Percentiles rank a stretch among this genome's conserved stretches.
Evolutionary conservation across 2,797 vertebrate genomes (phyloP).

Genomic region (Acanthiza pusilla): DNA sequence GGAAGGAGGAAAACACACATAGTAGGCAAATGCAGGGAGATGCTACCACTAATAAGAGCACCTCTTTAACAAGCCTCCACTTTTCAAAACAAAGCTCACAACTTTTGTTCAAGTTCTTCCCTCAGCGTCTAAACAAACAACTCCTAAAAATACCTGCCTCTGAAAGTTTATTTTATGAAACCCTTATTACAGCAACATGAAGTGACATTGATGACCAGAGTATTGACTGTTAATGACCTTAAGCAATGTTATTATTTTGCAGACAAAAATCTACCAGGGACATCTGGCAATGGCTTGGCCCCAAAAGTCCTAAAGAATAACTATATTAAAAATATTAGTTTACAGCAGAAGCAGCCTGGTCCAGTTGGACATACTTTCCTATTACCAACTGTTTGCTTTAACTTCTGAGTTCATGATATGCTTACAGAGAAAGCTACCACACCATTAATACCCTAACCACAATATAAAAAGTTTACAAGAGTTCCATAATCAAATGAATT

Average conservation of each 20-base stretch:
- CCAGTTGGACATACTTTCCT: not conserved
- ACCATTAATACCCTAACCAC: not conserved
- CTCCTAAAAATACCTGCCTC: not conserved
- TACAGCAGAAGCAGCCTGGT: not conserved
- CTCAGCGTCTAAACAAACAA: not conserved
- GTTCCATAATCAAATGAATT: not conserved
- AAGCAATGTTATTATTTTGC: not conserved
- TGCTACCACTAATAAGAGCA: not conserved
- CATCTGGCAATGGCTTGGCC: not conserved
- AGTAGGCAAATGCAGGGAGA: not conserved
- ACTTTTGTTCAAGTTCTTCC: not conserved
- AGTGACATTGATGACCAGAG: not conserved
- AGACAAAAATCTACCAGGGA: not conserved
- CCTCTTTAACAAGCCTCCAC: not conserved
- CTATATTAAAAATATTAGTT: not conserved
- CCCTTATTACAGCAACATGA: not conserved
- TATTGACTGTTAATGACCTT: not conserved
- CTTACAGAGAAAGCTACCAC: not conserved
- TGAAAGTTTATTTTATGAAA: not conserved
- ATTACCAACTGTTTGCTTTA: not conserved
- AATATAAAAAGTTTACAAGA: slow-evolving; percentile 24
- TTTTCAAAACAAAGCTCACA: not conserved
- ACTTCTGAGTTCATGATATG: not conserved
- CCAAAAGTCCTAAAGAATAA: not conserved
- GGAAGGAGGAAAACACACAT: not conserved